Evolutionary conservation across 2,888 invertebrate species (phyloP).

Genomic region (Heteropelma amictum): DNA sequence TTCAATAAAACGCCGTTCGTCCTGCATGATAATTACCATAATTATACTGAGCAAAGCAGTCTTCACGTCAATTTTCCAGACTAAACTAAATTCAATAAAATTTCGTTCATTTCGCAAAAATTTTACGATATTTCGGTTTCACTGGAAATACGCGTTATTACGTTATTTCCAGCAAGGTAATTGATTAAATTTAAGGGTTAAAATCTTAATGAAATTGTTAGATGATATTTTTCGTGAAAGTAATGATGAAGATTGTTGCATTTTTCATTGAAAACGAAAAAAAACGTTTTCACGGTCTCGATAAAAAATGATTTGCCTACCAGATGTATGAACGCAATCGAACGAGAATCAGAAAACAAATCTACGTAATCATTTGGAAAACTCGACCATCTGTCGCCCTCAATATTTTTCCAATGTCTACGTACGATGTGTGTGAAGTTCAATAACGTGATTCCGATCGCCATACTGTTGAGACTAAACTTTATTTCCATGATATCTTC

Average conservation of each 20-base stretch:
- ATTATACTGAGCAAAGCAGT: no score
- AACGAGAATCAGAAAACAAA: slow-evolving; percentile 26
- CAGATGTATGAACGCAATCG: not conserved
- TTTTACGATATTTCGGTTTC: not conserved
- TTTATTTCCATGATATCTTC: not conserved
- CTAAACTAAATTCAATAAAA: no score
- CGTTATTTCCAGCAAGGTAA: not conserved
- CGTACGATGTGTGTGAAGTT: slow-evolving; percentile 7
- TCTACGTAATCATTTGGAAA: slow-evolving; percentile 40
- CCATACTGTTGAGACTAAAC: not conserved
- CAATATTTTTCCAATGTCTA: not conserved
- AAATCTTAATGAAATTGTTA: not conserved
- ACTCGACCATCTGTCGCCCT: slow-evolving; percentile 47
- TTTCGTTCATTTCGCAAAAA: not conserved
- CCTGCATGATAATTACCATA: slow-evolving; percentile 17
- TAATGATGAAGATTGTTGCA: not conserved
- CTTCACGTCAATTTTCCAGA: no score
- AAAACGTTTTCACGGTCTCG: not conserved
- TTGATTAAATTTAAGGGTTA: not conserved
- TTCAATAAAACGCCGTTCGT: no score
- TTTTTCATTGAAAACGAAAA: not conserved
- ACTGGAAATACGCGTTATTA: no score
- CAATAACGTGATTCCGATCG: slow-evolving; percentile 14
- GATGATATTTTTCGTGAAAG: not conserved
- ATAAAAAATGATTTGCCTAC: not conserved